phyloP scores from a whole-genome alignment of 1,140 invertebrate genomes.

The Bombus confusus region DNA sequence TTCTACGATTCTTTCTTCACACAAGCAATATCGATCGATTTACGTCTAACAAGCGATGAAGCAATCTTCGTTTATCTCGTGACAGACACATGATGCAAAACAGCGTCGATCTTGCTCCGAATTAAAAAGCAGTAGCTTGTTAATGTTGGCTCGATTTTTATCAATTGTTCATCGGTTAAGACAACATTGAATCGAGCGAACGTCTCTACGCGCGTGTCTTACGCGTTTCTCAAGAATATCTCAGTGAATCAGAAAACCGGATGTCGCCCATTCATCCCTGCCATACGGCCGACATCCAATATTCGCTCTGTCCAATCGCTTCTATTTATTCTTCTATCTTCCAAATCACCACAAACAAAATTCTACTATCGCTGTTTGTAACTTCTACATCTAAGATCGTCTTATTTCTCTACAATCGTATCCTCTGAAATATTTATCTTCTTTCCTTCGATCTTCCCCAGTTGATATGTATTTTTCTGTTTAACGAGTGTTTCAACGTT shows the following conservation, averaged over 20 bases:
- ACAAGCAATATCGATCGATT: background rate
- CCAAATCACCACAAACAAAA: background rate
- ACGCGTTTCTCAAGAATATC: conserved; percentile 64
- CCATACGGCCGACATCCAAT: conserved; percentile 46
- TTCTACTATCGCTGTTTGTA: background rate
- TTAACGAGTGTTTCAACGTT: background rate
- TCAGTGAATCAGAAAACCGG: conserved; percentile 71
- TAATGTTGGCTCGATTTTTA: background rate
- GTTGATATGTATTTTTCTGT: background rate
- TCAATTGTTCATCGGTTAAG: background rate
- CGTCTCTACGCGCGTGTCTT: conserved; percentile 24
- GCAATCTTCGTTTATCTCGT: conserved; percentile 29
- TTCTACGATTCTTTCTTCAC: background rate
- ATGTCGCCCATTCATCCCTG: conserved; percentile 61
- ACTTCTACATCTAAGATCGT: background rate
- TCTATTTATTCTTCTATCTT: conserved; percentile 7
- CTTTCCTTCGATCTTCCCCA: background rate
- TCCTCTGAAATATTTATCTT: background rate
- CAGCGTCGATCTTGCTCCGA: background rate
- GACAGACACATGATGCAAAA: background rate
- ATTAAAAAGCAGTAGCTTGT: background rate
- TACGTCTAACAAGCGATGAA: background rate
- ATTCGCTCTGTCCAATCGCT: conserved; percentile 47
- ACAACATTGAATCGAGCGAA: conserved; percentile 10
- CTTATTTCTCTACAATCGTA: background rate